Evolutionary conservation across 2,888 invertebrate species (phyloP).

Genomic region (Leucania comma): DNA sequence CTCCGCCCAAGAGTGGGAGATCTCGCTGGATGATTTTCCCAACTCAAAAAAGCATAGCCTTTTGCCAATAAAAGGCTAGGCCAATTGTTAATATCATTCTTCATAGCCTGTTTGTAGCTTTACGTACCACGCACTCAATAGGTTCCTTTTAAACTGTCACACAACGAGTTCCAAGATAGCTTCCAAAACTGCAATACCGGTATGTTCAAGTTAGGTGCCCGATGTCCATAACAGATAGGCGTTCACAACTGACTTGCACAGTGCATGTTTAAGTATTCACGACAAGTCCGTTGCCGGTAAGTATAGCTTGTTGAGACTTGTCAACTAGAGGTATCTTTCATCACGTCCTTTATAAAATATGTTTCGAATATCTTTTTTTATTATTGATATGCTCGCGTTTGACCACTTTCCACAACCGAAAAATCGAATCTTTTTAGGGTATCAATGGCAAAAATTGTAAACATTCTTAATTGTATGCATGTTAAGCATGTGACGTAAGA

Average conservation of each 20-base stretch:
- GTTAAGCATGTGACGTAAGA: too few species aligned
- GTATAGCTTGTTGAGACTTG: neutral
- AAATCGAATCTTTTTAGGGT: too few species aligned
- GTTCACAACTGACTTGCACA: constrained; percentile 14
- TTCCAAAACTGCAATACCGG: constrained; percentile 24
- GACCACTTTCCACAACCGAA: too few species aligned
- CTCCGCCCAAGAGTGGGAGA: too few species aligned
- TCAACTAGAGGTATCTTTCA: neutral
- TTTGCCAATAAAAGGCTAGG: neutral
- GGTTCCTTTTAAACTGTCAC: constrained; percentile 2
- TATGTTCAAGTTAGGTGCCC: constrained; percentile 17
- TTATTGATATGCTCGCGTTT: too few species aligned
- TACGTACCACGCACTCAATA: constrained; percentile 1
- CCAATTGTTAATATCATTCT: neutral
- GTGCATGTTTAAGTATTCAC: constrained; percentile 17
- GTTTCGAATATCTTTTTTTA: too few species aligned
- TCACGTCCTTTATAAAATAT: too few species aligned
- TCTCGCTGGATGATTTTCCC: too few species aligned
- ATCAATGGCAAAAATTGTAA: too few species aligned
- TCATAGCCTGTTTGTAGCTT: constrained; percentile 9
- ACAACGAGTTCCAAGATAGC: constrained; percentile 1
- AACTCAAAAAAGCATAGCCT: too few species aligned
- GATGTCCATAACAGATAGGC: constrained; percentile 15
- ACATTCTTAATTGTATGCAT: too few species aligned
- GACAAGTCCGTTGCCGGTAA: constrained; percentile 1